Base-by-base conservation (phyloP, 2,797 vertebrate genomes). In the Acanthurus leucopareius region DNA sequence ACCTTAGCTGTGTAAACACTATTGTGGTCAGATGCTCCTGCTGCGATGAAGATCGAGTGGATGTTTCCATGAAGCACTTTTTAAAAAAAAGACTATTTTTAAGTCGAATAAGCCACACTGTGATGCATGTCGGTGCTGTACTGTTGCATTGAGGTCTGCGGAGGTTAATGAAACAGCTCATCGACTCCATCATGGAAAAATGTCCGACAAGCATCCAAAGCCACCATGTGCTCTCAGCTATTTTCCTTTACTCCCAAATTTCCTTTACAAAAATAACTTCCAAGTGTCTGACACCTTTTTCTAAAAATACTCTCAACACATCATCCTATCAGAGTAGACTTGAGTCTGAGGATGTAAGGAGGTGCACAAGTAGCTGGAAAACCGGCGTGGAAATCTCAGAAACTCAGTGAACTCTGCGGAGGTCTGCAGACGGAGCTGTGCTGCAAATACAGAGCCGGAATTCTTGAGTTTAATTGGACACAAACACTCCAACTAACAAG, bases 1-100 rank as follows among this genome's bases (percentile, higher is more conserved):
- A 82, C 73, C 47, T 0, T 53, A 22, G 77, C 83, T 84, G 75
- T 73, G 82, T 76, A 83, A 88, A 88, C 85, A 86, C 14, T 8
- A 75, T 51, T 83, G 80, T 80, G 65, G 66, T 47, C 74, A 79
- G 57, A 76, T 52, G 73, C 53, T 77, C 56, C 71, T 38, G 69
- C 77, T 61, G 79, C 25, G 52, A 71, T 51, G 40, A 82, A 3
- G 56, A 49, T 52, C 53, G 66, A 72, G 61, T 75, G 35, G 25
- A 64, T 61, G 45, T 88, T 86, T 88, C 84, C 82, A 86, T 66
- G 10, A 57, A 78, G 67, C 38, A 25, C 73, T 73, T 73, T 25
- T 25, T 25, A 25, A 25, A 25, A 76, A 79, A 82, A 35, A 57
- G 53, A 44, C 79, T 88, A 90, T 86, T 83, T 85, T 54, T 53